Percentiles rank a stretch among this genome's conserved stretches.
phyloP scores from a whole-genome alignment of 1,140 invertebrate species.

The Drosophila subpulchrella region DNA sequence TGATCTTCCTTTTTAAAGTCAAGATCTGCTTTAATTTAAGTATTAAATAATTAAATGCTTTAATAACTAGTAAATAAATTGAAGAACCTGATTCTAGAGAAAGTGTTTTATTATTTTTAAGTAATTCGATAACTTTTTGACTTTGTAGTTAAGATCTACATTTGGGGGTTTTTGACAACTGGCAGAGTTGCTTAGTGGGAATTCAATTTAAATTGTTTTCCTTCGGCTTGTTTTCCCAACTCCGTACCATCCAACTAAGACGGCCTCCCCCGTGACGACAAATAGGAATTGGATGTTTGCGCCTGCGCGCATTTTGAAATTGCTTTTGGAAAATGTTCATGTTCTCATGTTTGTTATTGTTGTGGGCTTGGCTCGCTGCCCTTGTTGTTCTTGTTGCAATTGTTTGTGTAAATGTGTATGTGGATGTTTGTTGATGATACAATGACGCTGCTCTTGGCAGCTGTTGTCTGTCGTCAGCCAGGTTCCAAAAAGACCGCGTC shows the following conservation, averaged over 20 bases:
- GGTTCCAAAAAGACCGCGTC: not conserved
- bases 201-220: slow-evolving; percentile 61
- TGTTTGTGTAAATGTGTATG: slow-evolving; percentile 45
- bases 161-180: slow-evolving; percentile 7
- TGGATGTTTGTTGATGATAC: slow-evolving; percentile 75
- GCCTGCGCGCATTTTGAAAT: slow-evolving; percentile 70
- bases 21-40: no score
- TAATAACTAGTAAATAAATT: no score
- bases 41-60: no score
- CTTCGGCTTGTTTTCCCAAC: slow-evolving; percentile 41
- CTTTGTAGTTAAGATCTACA: not conserved
- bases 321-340: slow-evolving; percentile 59
- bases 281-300: slow-evolving; percentile 53
- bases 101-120: no score
- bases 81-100: no score
- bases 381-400: slow-evolving; percentile 56
- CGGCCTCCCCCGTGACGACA: slow-evolving; percentile 29
- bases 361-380: slow-evolving; percentile 64
- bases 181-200: slow-evolving; percentile 13
- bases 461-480: slow-evolving; percentile 64
- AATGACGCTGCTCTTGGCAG: slow-evolving; percentile 82
- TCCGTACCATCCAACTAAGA: slow-evolving; percentile 1
- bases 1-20: no score
- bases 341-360: slow-evolving; percentile 71
- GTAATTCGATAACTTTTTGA: slow-evolving; percentile 18